Evolutionary conservation across 2,113 vertebrate species (phyloP).

Genomic region (Takifugu bimaculatus): DNA sequence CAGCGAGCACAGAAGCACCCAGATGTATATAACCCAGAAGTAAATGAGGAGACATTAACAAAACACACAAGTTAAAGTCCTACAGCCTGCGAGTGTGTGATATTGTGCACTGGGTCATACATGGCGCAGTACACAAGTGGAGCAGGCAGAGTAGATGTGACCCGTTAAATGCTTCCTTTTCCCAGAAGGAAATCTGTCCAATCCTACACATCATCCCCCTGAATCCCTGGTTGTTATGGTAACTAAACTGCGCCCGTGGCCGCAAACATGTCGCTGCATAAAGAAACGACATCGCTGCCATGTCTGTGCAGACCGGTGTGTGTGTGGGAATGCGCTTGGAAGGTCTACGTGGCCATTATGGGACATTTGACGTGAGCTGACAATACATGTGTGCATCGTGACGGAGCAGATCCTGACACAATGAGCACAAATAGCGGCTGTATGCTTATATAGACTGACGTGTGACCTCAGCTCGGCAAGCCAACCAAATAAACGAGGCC

Average conservation of each 20-base stretch:
- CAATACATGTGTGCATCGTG: slow-evolving; percentile 9
- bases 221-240: slow-evolving; percentile 54
- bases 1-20: neutral
- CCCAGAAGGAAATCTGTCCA: slow-evolving; percentile 33
- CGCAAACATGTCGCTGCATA: slow-evolving; percentile 1
- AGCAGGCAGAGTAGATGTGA: slow-evolving; percentile 14
- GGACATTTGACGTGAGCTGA: slow-evolving; percentile 13
- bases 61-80: neutral
- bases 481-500: neutral
- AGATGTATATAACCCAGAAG: slow-evolving; percentile 4
- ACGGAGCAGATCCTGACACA: slow-evolving; percentile 14
- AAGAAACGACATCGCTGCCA: neutral
- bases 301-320: slow-evolving; percentile 9
- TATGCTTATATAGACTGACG: neutral
- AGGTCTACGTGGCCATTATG: slow-evolving; percentile 8
- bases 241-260: slow-evolving; percentile 23
- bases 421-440: neutral
- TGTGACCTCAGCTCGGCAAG: neutral
- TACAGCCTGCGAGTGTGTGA: no score
- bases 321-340: slow-evolving; percentile 1
- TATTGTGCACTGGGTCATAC: neutral
- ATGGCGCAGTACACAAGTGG: neutral
- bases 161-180: slow-evolving; percentile 36
- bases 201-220: slow-evolving; percentile 25
- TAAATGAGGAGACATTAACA: slow-evolving; percentile 7